Evolutionary conservation across 2,113 vertebrate genomes (phyloP), one percentile per base, ranked within the genome.

Genomic region (Neoarius graeffei): DNA sequence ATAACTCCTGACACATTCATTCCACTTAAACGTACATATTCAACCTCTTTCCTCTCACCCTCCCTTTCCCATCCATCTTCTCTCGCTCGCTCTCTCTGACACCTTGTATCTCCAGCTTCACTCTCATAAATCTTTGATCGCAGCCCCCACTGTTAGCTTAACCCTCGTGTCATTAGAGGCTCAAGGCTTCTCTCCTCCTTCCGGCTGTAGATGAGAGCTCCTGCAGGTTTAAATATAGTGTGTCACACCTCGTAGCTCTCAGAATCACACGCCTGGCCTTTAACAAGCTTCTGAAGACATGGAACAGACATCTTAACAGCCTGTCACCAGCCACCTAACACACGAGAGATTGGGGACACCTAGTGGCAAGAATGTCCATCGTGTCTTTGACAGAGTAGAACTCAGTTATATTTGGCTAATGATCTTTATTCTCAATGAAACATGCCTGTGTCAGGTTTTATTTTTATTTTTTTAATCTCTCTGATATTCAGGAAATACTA

Each of bases 281-380:
- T 88, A 88, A 88, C 86, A 83, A 88, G 86, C 86, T 88, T 66
- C 71, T 84, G 86, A 88, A 88, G 86, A 88, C 86, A 88, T 64
- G 81, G 86, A 88, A 88, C 86, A 88, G 86, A 77, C 79, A 64
- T 74, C 69, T 80, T 87, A 64, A 76, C 81, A 83, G 81, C 86
- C 81, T 87, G 86, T 87, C 84, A 84, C 90, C 90, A 6, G 52
- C 66, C 76, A 62, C 54, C 62, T 9, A 52, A 88, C 76, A 52
- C 14, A 48, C 35, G 67, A 91, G 91, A 57, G 77, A 73, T 86
- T 88, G 91, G 89, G 91, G 94, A 93, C 94, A 93, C 91, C 94
- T 94, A 94, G 94, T 93, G 94, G 94, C 91, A 87, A 94, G 82
- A 88, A 92, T 94, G 93, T 69, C 84, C 48, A 48, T 17, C 54